These are phyloP conservation scores for Dunckerocampus dactyliophorus DNA, from an alignment of 2,113 vertebrate species.

Conservation along the genomic window DNA sequence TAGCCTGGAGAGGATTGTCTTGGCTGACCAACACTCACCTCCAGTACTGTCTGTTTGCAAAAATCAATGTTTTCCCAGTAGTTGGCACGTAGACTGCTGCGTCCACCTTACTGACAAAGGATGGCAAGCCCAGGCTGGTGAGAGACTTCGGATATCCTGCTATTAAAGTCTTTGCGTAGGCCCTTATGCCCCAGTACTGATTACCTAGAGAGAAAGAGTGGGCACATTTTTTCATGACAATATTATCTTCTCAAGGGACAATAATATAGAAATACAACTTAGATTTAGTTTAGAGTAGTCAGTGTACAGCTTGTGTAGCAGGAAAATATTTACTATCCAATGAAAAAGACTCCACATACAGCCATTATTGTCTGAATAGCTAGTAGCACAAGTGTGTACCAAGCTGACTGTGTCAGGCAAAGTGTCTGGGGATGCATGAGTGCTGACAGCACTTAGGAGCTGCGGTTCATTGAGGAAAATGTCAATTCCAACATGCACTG, in stretches of 20 bases:
- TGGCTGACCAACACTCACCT: constrained; percentile 48
- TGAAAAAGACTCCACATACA: no score
- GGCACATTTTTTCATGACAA: no score
- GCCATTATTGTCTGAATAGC: no score
- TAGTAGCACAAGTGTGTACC: no score
- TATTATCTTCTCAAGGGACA: no score
- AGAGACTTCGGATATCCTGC: constrained; percentile 64
- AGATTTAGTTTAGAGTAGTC: no score
- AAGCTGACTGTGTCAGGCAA: no score
- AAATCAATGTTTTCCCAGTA: constrained; percentile 56
- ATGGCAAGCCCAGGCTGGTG: constrained; percentile 59
- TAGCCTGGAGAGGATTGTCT: neutral
- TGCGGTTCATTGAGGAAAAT: neutral
- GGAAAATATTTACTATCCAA: no score
- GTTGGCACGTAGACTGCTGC: constrained; percentile 55
- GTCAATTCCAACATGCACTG: neutral
- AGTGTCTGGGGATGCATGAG: no score
- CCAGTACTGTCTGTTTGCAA: constrained; percentile 61
- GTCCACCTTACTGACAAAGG: constrained; percentile 61
- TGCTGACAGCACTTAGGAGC: no score
- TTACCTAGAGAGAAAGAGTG: constrained; percentile 42
- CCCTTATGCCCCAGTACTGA: constrained; percentile 61
- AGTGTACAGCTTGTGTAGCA: no score
- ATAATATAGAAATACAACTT: no score
- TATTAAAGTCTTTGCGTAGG: constrained; percentile 29